A percentile compares a stretch with the other conserved stretches of the same genome.
These are phyloP conservation scores for Sphaerophoria rueppellii DNA, from an alignment of 2,888 invertebrate species.

Conservation along the genomic window DNA sequence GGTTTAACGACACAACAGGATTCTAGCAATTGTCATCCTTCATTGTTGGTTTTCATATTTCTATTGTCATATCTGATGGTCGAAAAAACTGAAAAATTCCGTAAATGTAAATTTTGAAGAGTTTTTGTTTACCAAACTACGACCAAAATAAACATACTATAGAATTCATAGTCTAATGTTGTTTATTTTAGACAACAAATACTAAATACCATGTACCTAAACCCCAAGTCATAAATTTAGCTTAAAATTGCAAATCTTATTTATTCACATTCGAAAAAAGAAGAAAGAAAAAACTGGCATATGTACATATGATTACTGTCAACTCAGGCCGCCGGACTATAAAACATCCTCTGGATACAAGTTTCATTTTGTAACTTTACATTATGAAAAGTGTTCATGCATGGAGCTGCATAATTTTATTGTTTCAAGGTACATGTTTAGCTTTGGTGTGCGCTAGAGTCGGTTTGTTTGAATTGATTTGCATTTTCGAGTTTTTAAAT, in stretches of 20 bases:
- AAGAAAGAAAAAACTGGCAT: no score
- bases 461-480: conserved; percentile 38
- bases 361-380: background rate
- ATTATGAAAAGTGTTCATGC: background rate
- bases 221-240: no score
- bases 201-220: no score
- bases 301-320: no score
- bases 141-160: no score
- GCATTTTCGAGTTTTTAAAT: conserved; percentile 15
- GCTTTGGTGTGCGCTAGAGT: background rate
- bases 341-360: background rate
- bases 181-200: no score
- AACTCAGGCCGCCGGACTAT: background rate
- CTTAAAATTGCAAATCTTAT: no score
- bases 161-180: no score
- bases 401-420: conserved; percentile 46
- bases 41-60: background rate
- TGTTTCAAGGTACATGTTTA: conserved; percentile 18
- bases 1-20: conserved; percentile 4
- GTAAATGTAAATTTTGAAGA: no score
- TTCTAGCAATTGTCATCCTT: conserved; percentile 24
- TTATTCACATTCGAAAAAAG: no score
- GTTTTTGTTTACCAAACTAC: no score
- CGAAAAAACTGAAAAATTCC: no score
- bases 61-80: background rate